A percentile compares a stretch with the other conserved stretches of the same genome.
phyloP scores from a whole-genome alignment of 1,140 invertebrate genomes.

The Lepidostoma basale region DNA sequence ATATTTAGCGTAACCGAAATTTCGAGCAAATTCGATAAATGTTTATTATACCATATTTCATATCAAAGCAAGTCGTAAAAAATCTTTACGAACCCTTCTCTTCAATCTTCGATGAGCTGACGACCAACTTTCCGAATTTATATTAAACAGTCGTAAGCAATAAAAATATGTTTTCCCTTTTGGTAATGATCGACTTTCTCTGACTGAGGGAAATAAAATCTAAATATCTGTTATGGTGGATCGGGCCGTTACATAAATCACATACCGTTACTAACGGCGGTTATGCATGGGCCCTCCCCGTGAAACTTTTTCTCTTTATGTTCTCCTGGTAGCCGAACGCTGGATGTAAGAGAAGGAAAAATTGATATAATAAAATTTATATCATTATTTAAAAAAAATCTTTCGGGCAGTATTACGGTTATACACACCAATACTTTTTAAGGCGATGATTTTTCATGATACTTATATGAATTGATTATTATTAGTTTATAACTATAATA shows the following conservation, averaged over 20 bases:
- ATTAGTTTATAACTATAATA: too few relatives aligned
- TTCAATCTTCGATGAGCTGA: background rate
- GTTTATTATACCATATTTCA: background rate
- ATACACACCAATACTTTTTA: background rate
- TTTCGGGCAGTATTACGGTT: background rate
- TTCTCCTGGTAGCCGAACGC: background rate
- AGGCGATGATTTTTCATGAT: background rate
- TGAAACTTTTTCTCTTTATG: background rate
- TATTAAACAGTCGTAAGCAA: slow-evolving; percentile 2
- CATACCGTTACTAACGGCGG: background rate
- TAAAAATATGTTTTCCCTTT: background rate
- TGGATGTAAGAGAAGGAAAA: background rate
- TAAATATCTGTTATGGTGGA: background rate
- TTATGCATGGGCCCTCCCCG: background rate
- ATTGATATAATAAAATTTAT: background rate
- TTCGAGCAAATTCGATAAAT: background rate
- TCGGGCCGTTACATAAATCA: background rate
- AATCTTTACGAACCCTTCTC: background rate
- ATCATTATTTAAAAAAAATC: background rate
- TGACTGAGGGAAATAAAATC: slow-evolving; percentile 6
- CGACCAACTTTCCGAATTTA: background rate
- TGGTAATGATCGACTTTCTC: background rate
- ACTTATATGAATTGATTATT: too few relatives aligned
- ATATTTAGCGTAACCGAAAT: too few relatives aligned
- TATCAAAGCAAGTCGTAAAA: background rate